Evolutionary conservation across 2,888 invertebrate species (phyloP).

Genomic region (Archips xylosteana): DNA sequence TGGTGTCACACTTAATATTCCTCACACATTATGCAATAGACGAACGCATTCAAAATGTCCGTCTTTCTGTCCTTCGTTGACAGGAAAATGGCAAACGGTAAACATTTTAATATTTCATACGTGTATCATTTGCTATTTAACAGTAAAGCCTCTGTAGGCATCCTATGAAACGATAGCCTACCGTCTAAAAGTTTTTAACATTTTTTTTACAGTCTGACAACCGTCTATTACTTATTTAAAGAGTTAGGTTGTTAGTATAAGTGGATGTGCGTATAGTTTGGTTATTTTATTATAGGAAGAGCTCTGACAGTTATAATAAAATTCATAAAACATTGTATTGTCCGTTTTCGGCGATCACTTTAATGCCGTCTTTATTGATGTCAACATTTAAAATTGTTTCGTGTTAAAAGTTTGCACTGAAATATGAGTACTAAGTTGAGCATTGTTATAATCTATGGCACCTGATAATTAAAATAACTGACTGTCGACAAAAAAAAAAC

Average conservation of each 20-base stretch:
- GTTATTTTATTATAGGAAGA: no score
- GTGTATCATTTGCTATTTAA: slow-evolving; percentile 18
- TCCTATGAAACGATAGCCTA: background rate
- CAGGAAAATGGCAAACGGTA: slow-evolving; percentile 44
- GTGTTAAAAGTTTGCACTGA: background rate
- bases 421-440: background rate
- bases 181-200: background rate
- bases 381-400: no score
- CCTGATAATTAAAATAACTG: slow-evolving; percentile 6
- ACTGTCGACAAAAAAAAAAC: slow-evolving; percentile 22
- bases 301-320: no score
- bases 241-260: no score
- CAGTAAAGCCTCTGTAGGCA: slow-evolving; percentile 2
- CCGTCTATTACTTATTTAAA: no score
- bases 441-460: background rate
- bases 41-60: slow-evolving; percentile 43
- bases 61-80: slow-evolving; percentile 42
- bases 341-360: no score
- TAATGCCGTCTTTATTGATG: no score
- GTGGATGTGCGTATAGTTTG: no score
- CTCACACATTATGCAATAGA: slow-evolving; percentile 36
- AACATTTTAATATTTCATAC: slow-evolving; percentile 39
- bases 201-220: no score
- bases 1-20: slow-evolving; percentile 41
- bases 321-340: no score